These are phyloP conservation scores for Magallana gigas DNA, from an alignment of 1,140 invertebrate genomes.

Conservation along the genomic window DNA sequence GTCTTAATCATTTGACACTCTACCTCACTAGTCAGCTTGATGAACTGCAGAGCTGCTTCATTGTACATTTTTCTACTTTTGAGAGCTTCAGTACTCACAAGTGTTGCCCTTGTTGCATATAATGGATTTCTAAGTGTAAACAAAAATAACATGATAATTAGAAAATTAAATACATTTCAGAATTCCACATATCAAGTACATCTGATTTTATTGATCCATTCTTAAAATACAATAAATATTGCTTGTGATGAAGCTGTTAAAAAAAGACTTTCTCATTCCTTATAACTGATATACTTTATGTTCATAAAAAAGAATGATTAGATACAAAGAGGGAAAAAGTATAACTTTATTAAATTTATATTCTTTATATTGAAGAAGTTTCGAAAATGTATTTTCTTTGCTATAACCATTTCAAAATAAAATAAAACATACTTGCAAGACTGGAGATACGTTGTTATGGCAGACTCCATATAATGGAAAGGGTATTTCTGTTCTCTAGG, in stretches of 20 bases:
- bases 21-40: conserved; percentile 95
- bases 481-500: conserved; percentile 79
- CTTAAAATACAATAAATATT: too few relatives aligned
- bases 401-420: too few relatives aligned
- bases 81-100: conserved; percentile 92
- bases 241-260: too few relatives aligned
- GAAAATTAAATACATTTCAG: neutral
- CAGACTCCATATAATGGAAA: conserved; percentile 94
- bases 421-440: conserved; percentile 84
- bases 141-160: conserved; percentile 9
- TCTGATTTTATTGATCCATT: neutral
- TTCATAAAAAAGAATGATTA: too few relatives aligned
- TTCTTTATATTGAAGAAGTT: too few relatives aligned
- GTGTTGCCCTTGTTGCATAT: conserved; percentile 93
- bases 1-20: too few relatives aligned
- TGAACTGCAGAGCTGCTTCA: conserved; percentile 95
- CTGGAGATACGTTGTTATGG: conserved; percentile 92
- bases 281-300: too few relatives aligned
- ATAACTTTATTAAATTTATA: too few relatives aligned
- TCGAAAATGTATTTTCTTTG: too few relatives aligned
- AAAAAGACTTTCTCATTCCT: too few relatives aligned
- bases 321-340: too few relatives aligned
- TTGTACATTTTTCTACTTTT: conserved; percentile 87
- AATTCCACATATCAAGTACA: neutral
- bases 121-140: conserved; percentile 86